Conservation (phyloP, 2,797 vertebrate genomes). For the Cuniculus paca region DNA sequence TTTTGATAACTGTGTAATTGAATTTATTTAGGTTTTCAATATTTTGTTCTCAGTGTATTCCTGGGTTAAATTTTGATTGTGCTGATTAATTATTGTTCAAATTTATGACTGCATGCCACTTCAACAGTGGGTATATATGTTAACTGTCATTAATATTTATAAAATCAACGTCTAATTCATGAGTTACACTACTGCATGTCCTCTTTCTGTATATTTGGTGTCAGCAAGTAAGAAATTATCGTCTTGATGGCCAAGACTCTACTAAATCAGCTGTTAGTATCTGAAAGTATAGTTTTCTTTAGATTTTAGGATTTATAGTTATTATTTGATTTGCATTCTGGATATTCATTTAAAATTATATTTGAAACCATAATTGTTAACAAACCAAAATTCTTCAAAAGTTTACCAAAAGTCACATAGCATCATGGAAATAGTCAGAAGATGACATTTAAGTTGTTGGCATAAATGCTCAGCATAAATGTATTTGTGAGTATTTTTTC, state of each 20-base stretch:
- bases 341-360: slow-evolving; percentile 22
- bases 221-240: neutral
- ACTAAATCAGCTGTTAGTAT: neutral
- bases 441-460: slow-evolving; percentile 12
- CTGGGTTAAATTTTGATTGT: slow-evolving; percentile 18
- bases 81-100: neutral
- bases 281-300: neutral
- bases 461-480: neutral
- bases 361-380: neutral
- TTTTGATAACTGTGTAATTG: neutral
- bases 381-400: slow-evolving; percentile 8
- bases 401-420: neutral
- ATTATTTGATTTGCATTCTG: neutral
- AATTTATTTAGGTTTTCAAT: slow-evolving; percentile 21
- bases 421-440: neutral
- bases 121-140: neutral
- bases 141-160: slow-evolving; percentile 30
- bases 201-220: neutral
- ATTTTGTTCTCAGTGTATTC: slow-evolving; percentile 27
- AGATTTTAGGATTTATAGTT: neutral
- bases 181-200: neutral
- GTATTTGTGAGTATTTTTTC: neutral
- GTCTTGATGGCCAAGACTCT: neutral
- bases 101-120: neutral
- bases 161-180: neutral